phyloP scores from a whole-genome alignment of 2,888 invertebrate species.

The Agrotis puta region DNA sequence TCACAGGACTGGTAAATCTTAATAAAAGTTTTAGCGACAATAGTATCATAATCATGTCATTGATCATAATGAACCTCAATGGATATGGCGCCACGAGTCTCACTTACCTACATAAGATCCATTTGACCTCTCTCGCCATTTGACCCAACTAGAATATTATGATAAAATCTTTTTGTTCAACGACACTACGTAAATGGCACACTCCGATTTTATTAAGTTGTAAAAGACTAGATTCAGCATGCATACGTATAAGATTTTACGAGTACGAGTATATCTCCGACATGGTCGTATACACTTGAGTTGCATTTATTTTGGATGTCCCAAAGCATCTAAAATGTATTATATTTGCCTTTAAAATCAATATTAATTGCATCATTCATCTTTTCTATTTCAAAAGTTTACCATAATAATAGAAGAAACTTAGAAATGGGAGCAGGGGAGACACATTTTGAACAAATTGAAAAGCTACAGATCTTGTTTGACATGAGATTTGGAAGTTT shows the following conservation, averaged over 20 bases:
- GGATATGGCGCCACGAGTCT: slow-evolving; percentile 33
- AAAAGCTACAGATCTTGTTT: slow-evolving; percentile 4
- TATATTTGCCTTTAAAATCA: background rate
- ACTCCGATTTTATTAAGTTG: slow-evolving; percentile 4
- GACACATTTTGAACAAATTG: slow-evolving; percentile 36
- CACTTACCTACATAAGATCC: slow-evolving; percentile 18
- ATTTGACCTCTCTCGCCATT: slow-evolving; percentile 36
- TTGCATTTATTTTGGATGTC: background rate
- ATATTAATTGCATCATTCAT: slow-evolving; percentile 30
- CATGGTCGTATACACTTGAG: background rate
- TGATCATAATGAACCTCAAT: slow-evolving; percentile 7
- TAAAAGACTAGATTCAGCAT: background rate
- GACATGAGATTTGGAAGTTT: slow-evolving; percentile 1
- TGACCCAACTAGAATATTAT: slow-evolving; percentile 29
- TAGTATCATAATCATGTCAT: slow-evolving; percentile 18
- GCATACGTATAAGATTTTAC: background rate
- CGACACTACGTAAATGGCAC: background rate
- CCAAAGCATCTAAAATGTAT: slow-evolving; percentile 1
- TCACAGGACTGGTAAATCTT: background rate
- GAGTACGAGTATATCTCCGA: background rate
- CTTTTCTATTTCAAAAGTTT: slow-evolving; percentile 19
- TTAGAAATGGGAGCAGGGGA: slow-evolving; percentile 36
- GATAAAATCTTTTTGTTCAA: slow-evolving; percentile 31
- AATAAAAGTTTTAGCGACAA: slow-evolving; percentile 10
- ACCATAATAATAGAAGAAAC: slow-evolving; percentile 27